Evolutionary conservation across 2,797 vertebrate genomes (phyloP).

Genomic region (Chaenodraco wilsoni): DNA sequence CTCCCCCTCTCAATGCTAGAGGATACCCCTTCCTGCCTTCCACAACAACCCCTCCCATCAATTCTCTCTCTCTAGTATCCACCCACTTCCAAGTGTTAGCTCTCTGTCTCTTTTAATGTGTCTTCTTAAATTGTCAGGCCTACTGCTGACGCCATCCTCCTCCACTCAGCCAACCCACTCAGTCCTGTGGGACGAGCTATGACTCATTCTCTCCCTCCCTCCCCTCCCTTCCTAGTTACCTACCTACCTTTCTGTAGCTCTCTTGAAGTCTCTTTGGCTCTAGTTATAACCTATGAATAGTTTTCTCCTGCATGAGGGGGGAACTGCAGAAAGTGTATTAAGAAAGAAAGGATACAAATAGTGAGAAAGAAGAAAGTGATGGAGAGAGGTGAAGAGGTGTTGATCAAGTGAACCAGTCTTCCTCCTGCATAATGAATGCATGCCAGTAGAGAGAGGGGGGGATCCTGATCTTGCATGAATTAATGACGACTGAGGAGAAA

Average conservation of each 20-base stretch:
- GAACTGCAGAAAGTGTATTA: slow-evolving; percentile 21
- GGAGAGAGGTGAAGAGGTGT: slow-evolving; percentile 8
- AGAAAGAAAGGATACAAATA: slow-evolving; percentile 22
- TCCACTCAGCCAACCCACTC: slow-evolving; percentile 84
- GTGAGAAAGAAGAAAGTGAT: no score
- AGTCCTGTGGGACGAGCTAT: slow-evolving; percentile 86
- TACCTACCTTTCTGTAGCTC: slow-evolving; percentile 67
- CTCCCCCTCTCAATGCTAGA: slow-evolving; percentile 52
- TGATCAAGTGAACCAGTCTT: slow-evolving; percentile 28
- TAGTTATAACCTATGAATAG: slow-evolving; percentile 52
- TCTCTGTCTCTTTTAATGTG: slow-evolving; percentile 69
- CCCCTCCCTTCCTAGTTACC: slow-evolving; percentile 65
- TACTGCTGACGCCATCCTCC: slow-evolving; percentile 86
- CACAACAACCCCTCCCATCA: slow-evolving; percentile 60
- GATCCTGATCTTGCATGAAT: slow-evolving; percentile 54
- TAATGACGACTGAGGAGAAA: slow-evolving; percentile 42
- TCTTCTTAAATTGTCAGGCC: slow-evolving; percentile 81
- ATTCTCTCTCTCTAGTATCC: slow-evolving; percentile 49
- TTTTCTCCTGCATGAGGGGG: slow-evolving; percentile 27
- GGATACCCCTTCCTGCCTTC: slow-evolving; percentile 73
- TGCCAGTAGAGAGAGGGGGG: slow-evolving; percentile 28
- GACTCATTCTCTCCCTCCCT: slow-evolving; percentile 83
- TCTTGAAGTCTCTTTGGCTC: slow-evolving; percentile 48
- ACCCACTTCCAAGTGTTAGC: slow-evolving; percentile 58
- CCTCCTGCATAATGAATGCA: slow-evolving; percentile 46